Base-by-base conservation (phyloP, 2,113 vertebrate genomes). In the Brachyhypopomus gauderio region DNA sequence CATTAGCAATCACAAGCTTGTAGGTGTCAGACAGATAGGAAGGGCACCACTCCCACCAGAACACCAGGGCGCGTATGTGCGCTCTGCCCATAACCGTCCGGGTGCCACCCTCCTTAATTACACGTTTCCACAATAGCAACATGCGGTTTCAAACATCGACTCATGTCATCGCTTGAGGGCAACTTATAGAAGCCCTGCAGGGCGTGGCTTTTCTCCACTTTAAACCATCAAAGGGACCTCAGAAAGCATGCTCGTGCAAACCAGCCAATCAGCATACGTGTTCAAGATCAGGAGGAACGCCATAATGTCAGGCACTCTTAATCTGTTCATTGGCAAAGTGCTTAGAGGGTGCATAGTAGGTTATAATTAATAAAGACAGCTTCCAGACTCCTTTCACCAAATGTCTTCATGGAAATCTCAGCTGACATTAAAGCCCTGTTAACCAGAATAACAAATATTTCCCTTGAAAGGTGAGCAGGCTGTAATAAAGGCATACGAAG, bases 101-200 rank as follows among this genome's bases (percentile, higher is more conserved):
- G 67, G 77, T 72, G 66, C 55, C 67, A 30, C 23, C 66, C 67
- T 23, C 52, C 63, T 45, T 79, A 71, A 79, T 79, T 66, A 70
- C 34, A 79, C 5, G 8, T 59, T 70, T 60, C 7, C 67, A 79
- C 66, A 59, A 45, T 45, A 22, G 55, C 22, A 69, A 22, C 77
- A 20, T 36, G 22, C 22, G 59, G 48, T 48, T 71, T 79, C 14
- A 8, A 56, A 38, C 60, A 8, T 48, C 56, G 52, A 27, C 2
- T 55, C 22, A 12, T 59, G 25, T 58, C 19, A 11, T 58, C 52
- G 22, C 30, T 20, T 52, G 17, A 56, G 25, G n/a, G 45, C 14
- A 12, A 19, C 27, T 59, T 58, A n/a, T 9, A 69, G 17, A 8
- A 38, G n/a, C 20, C 66, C 34, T 69, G 17, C 38, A 20, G 17